Evolutionary conservation across 2,797 vertebrate species (phyloP), one percentile per base, ranked within the genome.

Genomic region (Eupleurogrammus muticus): DNA sequence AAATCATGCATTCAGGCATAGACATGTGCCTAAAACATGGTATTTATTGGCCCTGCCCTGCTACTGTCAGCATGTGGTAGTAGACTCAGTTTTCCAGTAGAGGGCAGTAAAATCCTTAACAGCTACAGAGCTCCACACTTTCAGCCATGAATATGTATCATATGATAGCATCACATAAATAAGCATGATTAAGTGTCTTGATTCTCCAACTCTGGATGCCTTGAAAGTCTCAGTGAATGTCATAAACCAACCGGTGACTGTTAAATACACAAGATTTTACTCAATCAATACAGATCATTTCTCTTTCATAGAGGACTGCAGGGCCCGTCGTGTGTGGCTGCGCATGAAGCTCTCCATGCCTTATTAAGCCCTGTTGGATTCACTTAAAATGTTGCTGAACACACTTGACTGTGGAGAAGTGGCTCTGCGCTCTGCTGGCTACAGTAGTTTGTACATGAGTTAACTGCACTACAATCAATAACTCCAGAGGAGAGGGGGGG

Each of bases 381-480:
- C 67, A 67, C 77, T 87, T 88, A 51, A 77, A 87, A 75, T 59
- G 36, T 72, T 64, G 64, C 66, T 57, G 40, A 84, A 75, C 62
- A 76, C 74, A 66, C 61, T 69, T 82, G 70, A 73, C 70, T 58
- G 65, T 62, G 44, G 65, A 68, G 67, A 81, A 9, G 24, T 63
- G 59, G 46, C 64, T 74, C 61, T 75, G 49, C 14, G 46, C 77
- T 79, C 57, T 24, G 63, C 63, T 81, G 83, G 57, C 50, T 73
- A 55, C 32, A 54, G 59, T 57, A 20, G 53, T 60, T 40, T 63
- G 66, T 48, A 44, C n/a, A 21, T 55, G 65, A 61, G 79, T 66
- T 80, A 70, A 77, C 88, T 81, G 81, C 73, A 80, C 75, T 47
- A 17, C 48, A 32, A 89, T 91, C 83, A 82, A 91, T 89, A 90